Evolutionary conservation across 2,888 invertebrate species (phyloP), one percentile per base, ranked within the genome.

Genomic region (Drosophila prostipennis): DNA sequence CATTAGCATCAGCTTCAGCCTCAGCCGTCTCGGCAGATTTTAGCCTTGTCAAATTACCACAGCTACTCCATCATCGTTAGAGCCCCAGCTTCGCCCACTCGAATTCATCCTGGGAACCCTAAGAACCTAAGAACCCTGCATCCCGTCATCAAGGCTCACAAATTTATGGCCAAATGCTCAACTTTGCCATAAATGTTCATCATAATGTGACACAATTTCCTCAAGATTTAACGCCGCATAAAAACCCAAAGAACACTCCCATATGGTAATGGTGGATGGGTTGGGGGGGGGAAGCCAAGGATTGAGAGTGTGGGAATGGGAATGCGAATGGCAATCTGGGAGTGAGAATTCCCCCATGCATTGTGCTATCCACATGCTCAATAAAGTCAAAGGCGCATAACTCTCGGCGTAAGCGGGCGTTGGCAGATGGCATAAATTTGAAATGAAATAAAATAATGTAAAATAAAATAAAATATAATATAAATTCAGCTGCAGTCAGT

Each of bases 121-220:
- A 11, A 11, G n/a, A 45, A 6, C 2, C 2, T 13, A 4, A 13
- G 13, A 32, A 0, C 7, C 6, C 40, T 3, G 32, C 42, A 40
- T 40, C 54, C 60, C 51, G 61, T 70, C 69, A 69, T 61, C 61
- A 61, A 26, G 74, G 71, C 69, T 78, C 69, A 69, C 64, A 73
- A 84, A 83, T 84, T 84, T 79, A 84, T 84, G 87, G 54, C 79
- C 74, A 53, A 76, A 79, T 76, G 76, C 73, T 83, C 76, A 77
- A 74, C 75, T 80, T 74, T 76, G 77, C 74, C 80, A 86, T 84
- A 84, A 86, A 86, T 80, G 84, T 79, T 79, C 78, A 86, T 86
- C 81, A 86, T 86, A 84, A 84, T 84, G 84, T 84, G 84, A 84
- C 84, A 84, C 87, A 84, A 84, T 84, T 84, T 84, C 78, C 84